Percentiles rank a stretch among this genome's conserved stretches.
These are phyloP conservation scores for Sandelia bainsii DNA, from an alignment of 2,797 vertebrate genomes.

Conservation along the genomic window DNA sequence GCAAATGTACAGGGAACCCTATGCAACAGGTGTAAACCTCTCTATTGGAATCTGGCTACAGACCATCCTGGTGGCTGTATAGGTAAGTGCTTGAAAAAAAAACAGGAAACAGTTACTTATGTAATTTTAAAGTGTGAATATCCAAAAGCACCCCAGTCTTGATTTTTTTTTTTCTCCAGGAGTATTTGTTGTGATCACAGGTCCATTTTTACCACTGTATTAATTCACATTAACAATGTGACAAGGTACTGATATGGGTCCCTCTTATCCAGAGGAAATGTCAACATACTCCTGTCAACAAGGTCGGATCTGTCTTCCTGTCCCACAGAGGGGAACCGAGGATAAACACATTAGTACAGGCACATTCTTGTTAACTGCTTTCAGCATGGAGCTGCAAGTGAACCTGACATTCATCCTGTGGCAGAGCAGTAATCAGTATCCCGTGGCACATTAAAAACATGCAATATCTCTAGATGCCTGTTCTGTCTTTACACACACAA, in stretches of 20 bases:
- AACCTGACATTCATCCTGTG: slow-evolving; percentile 30
- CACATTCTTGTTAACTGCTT: slow-evolving; percentile 41
- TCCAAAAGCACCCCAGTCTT: background rate
- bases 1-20: slow-evolving; percentile 84
- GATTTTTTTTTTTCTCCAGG: background rate
- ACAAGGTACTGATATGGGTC: slow-evolving; percentile 53
- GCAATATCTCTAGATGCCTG: background rate
- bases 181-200: slow-evolving; percentile 29
- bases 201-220: slow-evolving; percentile 23
- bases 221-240: slow-evolving; percentile 53
- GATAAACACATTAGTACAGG: slow-evolving; percentile 42
- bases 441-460: slow-evolving; percentile 22
- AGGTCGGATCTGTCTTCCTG: slow-evolving; percentile 47
- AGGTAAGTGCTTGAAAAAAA: slow-evolving; percentile 77
- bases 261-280: slow-evolving; percentile 50
- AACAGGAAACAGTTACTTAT: background rate
- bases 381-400: slow-evolving; percentile 13
- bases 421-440: slow-evolving; percentile 30
- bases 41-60: slow-evolving; percentile 91
- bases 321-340: slow-evolving; percentile 30
- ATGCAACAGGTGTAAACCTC: slow-evolving; percentile 90
- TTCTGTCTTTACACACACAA: background rate
- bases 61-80: slow-evolving; percentile 87
- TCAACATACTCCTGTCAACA: slow-evolving; percentile 67
- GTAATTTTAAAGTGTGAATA: background rate